Percentiles rank a stretch among this genome's conserved stretches.
Conservation (phyloP, 2,797 vertebrate genomes). For the Neosilurus mollespiculum region DNA sequence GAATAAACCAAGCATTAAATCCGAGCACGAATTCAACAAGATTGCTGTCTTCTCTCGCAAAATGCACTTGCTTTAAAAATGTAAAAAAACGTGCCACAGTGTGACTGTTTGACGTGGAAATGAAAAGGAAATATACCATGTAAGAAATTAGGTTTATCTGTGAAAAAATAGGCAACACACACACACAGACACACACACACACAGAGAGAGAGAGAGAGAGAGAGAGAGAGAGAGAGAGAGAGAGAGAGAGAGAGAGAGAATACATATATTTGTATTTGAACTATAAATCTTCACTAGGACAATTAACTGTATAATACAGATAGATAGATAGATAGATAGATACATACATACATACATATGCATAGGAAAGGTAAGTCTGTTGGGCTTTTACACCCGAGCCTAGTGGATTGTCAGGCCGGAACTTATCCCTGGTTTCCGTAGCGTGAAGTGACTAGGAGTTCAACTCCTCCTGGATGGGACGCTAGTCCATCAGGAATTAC, state of each 20-base stretch:
- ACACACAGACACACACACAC: neutral
- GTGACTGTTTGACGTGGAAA: neutral
- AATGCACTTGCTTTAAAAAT: neutral
- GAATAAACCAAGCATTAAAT: slow-evolving; percentile 11
- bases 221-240: neutral
- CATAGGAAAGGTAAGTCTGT: too few species aligned
- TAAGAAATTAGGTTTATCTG: neutral
- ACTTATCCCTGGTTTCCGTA: too few species aligned
- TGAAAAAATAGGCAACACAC: neutral
- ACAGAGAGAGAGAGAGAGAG: too few species aligned
- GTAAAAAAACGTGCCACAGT: too few species aligned
- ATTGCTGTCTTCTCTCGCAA: neutral
- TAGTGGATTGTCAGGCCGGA: too few species aligned
- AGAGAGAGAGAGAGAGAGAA: neutral
- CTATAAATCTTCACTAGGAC: neutral
- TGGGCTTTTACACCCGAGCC: too few species aligned
- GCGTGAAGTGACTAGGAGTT: too few species aligned
- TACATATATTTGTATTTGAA: neutral
- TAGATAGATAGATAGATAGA: too few species aligned
- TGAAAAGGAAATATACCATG: neutral
- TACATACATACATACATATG: too few species aligned
- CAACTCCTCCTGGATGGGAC: too few species aligned
- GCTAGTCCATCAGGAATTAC: too few species aligned
- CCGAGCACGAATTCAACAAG: slow-evolving; percentile 2
- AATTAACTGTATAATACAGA: neutral